phyloP scores from a whole-genome alignment of 1,140 invertebrate species.

The Stegodyphus mimosarum region DNA sequence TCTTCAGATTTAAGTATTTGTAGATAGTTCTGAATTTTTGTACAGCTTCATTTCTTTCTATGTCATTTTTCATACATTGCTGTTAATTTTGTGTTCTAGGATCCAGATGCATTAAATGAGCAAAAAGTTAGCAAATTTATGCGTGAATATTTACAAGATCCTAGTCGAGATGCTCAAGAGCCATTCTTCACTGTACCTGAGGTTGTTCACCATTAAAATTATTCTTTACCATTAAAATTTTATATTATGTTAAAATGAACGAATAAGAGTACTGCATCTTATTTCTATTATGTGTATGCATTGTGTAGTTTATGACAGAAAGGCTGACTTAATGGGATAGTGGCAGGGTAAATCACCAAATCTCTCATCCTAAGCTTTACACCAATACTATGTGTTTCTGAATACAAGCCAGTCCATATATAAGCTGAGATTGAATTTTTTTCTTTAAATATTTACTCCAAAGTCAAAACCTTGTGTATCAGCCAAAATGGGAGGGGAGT shows the following conservation, averaged over 20 bases:
- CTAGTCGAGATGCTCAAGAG: conserved; percentile 61
- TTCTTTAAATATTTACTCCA: too few relatives aligned
- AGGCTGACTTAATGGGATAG: too few relatives aligned
- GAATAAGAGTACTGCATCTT: not conserved
- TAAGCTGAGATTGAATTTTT: too few relatives aligned
- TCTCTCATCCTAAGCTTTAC: too few relatives aligned
- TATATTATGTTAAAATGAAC: not conserved
- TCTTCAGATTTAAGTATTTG: too few relatives aligned
- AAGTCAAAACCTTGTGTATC: too few relatives aligned
- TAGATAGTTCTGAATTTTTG: not conserved
- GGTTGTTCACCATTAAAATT: conserved; percentile 64
- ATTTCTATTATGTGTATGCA: too few relatives aligned
- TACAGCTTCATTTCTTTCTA: not conserved
- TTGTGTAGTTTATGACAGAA: not conserved
- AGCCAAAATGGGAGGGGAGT: too few relatives aligned
- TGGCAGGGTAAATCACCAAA: too few relatives aligned
- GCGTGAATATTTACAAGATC: conserved; percentile 62
- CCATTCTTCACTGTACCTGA: conserved; percentile 68
- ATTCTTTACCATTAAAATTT: not conserved
- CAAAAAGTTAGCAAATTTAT: conserved; percentile 60
- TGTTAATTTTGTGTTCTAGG: conserved; percentile 23
- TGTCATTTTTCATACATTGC: not conserved
- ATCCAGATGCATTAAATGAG: conserved; percentile 34
- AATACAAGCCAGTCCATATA: too few relatives aligned
- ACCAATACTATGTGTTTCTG: too few relatives aligned